Evolutionary conservation across 2,113 vertebrate species (phyloP).

Genomic region (Salminus brasiliensis): DNA sequence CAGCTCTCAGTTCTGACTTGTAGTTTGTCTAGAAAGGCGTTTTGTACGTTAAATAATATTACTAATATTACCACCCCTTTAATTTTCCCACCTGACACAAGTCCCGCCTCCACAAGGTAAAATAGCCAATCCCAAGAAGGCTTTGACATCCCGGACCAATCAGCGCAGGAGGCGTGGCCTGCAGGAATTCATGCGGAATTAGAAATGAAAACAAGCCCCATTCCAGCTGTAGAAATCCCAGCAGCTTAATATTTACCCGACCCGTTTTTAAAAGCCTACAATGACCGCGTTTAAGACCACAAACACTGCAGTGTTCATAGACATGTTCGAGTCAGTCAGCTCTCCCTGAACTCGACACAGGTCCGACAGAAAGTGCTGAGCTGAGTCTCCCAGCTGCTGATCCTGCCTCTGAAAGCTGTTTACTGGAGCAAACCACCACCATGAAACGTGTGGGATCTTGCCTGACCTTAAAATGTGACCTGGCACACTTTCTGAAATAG

Average conservation of each 20-base stretch:
- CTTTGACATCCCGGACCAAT: background rate
- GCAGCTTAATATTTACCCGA: background rate
- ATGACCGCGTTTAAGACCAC: no score
- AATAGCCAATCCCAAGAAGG: background rate
- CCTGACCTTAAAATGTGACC: background rate
- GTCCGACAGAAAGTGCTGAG: background rate
- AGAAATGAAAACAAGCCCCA: background rate
- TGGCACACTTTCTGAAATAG: background rate
- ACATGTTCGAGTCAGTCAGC: background rate
- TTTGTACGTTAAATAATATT: no score
- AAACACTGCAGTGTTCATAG: background rate
- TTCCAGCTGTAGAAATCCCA: background rate
- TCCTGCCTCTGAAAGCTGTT: no score
- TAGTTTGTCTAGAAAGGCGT: no score
- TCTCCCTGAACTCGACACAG: background rate
- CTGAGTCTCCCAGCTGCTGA: no score
- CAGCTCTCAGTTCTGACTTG: no score
- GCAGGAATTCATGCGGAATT: background rate
- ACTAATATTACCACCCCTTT: no score
- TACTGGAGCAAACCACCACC: background rate
- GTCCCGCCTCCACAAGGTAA: background rate
- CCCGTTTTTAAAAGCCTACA: background rate
- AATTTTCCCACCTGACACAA: background rate
- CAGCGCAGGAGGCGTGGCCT: background rate
- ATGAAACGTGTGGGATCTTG: background rate